Base-by-base conservation (phyloP, 2,797 vertebrate species). In the Remorina albescens region DNA sequence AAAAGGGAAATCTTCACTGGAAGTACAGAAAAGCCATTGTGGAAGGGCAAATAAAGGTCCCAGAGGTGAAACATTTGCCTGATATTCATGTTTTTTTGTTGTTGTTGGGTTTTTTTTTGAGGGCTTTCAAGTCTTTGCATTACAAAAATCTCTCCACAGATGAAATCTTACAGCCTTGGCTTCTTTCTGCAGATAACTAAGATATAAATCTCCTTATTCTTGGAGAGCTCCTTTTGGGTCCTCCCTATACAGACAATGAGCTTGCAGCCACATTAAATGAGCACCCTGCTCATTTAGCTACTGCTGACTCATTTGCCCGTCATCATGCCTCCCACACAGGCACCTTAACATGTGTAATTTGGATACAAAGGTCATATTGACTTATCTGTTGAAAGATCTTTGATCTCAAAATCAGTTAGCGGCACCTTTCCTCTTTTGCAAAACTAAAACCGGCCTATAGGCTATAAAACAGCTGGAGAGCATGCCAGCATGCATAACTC, bases 291-390 rank as follows among this genome's bases (percentile, higher is more conserved):
- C 65, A 44, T 37, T 71, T 60, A 59, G 36, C 50, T 36, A 56
- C 18, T 26, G 36, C 32, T 80, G 76, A 84, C 21, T 87, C 72
- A 82, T 75, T 64, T 68, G 50, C 56, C 58, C 21, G 19, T 21
- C 44, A 36, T 44, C 54, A 37, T 71, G 39, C 80, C 83, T 59
- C 80, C 86, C 67, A 74, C 58, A 4, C 16, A 61, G 67, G 67
- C 79, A 77, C 71, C 71, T 73, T 21, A 28, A 23, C 37, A 5
- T 59, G 64, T 50, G 62, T 67, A 36, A 80, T 84, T 81, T 66
- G 10, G 75, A 87, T 81, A 51, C 86, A 91, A 92, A 91, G 91
- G 84, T 85, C 85, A 74, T 10, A 42, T 72, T 86, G 69, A 66
- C 74, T 83, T 84, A 81, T 82, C 71, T 54, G 74, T 18, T 39